phyloP scores from a whole-genome alignment of 1,140 invertebrate species.

The Hylaeus volcanicus region DNA sequence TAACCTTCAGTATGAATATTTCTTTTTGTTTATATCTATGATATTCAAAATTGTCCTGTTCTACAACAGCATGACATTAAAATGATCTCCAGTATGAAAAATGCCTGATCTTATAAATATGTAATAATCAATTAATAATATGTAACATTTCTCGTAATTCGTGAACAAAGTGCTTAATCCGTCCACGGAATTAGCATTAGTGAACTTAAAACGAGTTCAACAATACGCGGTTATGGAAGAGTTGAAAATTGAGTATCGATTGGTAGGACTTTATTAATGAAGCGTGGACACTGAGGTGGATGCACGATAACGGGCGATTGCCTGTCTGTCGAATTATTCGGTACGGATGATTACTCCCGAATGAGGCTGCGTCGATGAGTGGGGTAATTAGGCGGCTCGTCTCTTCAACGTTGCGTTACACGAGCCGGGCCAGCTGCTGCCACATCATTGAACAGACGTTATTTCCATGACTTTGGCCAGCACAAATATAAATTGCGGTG shows the following conservation, averaged over 20 bases:
- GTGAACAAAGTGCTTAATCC: too few species aligned
- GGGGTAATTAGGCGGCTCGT: constrained; percentile 51
- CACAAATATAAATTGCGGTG: constrained; percentile 37
- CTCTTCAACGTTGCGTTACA: constrained; percentile 42
- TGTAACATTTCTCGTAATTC: too few species aligned
- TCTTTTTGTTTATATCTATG: too few species aligned
- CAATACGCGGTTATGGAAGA: neutral
- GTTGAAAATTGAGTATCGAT: constrained; percentile 10
- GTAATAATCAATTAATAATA: too few species aligned
- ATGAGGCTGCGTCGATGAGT: constrained; percentile 49
- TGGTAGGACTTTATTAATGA: constrained; percentile 10
- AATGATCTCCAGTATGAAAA: too few species aligned
- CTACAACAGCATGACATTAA: too few species aligned
- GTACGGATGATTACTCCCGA: constrained; percentile 48
- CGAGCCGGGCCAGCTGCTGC: constrained; percentile 12
- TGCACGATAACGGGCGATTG: constrained; percentile 36
- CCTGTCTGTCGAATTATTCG: constrained; percentile 40
- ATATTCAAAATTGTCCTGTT: too few species aligned
- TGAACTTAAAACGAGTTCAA: neutral
- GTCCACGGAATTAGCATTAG: too few species aligned
- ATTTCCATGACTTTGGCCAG: constrained; percentile 18
- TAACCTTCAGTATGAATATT: too few species aligned
- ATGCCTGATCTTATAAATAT: too few species aligned
- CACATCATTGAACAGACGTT: constrained; percentile 47
- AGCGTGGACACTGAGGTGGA: constrained; percentile 24